Percentiles rank a stretch among this genome's conserved stretches.
These are phyloP conservation scores for Periphyllus acericola DNA, from an alignment of 2,888 invertebrate genomes.

Conservation along the genomic window DNA sequence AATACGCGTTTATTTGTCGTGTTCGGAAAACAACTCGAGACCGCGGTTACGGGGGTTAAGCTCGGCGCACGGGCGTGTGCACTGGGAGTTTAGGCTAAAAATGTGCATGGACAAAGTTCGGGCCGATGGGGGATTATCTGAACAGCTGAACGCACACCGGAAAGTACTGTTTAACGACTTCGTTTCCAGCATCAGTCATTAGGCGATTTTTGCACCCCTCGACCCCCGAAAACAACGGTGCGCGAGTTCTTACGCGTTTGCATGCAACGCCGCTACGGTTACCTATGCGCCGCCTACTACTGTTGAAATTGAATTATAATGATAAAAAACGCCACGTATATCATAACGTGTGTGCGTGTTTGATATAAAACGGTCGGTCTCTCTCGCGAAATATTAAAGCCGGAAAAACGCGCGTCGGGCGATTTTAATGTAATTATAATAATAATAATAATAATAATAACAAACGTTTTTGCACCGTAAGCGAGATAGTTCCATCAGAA, in stretches of 20 bases:
- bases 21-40: constrained; percentile 26
- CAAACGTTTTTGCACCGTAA: not conserved
- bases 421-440: constrained; percentile 15
- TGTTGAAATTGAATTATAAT: constrained; percentile 38
- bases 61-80: not conserved
- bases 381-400: not conserved
- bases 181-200: not conserved
- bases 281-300: not conserved
- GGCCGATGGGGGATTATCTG: not conserved
- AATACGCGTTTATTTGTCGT: too few species aligned
- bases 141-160: not conserved
- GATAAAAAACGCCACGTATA: not conserved
- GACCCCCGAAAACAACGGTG: not conserved
- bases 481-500: not conserved
- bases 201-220: not conserved
- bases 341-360: too few species aligned
- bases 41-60: not conserved
- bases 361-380: not conserved
- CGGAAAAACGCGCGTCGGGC: not conserved
- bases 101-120: not conserved
- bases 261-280: not conserved
- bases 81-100: not conserved
- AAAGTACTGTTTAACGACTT: constrained; percentile 18
- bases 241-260: too few species aligned
- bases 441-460: constrained; percentile 13